These are phyloP conservation scores for Sprattus sprattus DNA, from an alignment of 2,113 vertebrate genomes.

Conservation along the genomic window DNA sequence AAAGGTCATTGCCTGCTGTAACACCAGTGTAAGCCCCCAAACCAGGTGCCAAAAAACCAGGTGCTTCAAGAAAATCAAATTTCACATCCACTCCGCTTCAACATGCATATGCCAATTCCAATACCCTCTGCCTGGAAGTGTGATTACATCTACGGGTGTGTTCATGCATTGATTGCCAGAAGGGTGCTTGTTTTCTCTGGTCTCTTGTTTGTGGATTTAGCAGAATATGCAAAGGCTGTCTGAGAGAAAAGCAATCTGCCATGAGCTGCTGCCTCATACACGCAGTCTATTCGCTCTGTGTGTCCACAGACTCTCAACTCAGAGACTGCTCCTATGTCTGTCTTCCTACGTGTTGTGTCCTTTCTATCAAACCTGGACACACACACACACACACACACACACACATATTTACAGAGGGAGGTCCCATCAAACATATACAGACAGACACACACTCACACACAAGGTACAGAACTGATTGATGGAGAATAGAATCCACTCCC, in stretches of 20 bases:
- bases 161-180: conserved; percentile 41
- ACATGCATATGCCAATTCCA: conserved; percentile 47
- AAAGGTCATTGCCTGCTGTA: conserved; percentile 21
- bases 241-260: not conserved
- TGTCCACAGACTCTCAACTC: not conserved
- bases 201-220: not conserved
- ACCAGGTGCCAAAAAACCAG: conserved; percentile 41
- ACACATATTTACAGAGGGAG: not conserved
- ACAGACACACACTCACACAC: not conserved
- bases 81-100: conserved; percentile 31
- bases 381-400: not conserved
- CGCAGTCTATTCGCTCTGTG: not conserved
- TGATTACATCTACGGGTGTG: conserved; percentile 46
- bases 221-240: not conserved
- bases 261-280: not conserved
- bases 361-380: not conserved
- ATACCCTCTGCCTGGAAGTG: conserved; percentile 30
- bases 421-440: conserved; percentile 26
- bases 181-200: conserved; percentile 24
- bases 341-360: not conserved
- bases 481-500: not conserved
- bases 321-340: not conserved
- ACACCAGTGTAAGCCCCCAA: conserved; percentile 41
- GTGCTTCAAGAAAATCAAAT: conserved; percentile 42
- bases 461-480: not conserved